phyloP scores from a whole-genome alignment of 2,888 invertebrate genomes.

The Protodeltote pygarga region DNA sequence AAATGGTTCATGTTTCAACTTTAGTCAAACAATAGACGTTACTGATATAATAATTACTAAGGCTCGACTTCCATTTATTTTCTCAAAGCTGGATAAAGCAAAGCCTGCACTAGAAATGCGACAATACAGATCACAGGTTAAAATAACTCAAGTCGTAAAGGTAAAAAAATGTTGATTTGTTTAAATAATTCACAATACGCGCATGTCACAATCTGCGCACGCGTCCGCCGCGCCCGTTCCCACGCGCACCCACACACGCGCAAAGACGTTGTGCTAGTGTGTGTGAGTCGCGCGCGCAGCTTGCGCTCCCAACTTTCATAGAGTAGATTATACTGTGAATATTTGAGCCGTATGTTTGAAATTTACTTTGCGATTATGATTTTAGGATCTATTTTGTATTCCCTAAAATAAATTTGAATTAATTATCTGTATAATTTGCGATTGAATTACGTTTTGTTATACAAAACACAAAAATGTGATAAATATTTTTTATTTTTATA shows the following conservation, averaged over 20 bases:
- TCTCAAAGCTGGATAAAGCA: too few species aligned
- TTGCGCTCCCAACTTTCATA: constrained; percentile 63
- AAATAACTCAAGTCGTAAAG: constrained; percentile 55
- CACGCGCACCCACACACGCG: constrained; percentile 76
- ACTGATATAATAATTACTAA: too few species aligned
- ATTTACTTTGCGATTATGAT: constrained; percentile 14
- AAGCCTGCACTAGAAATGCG: not conserved
- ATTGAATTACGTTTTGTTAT: too few species aligned
- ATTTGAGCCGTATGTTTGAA: constrained; percentile 7
- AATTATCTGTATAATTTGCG: not conserved
- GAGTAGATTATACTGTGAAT: constrained; percentile 51
- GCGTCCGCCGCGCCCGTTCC: constrained; percentile 81
- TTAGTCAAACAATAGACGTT: too few species aligned
- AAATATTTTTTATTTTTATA: constrained; percentile 12
- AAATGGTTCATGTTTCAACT: too few species aligned
- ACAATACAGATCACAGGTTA: constrained; percentile 7
- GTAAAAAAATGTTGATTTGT: constrained; percentile 49
- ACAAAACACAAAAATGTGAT: constrained; percentile 22
- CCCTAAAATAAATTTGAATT: not conserved
- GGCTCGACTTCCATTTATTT: too few species aligned
- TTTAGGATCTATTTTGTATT: not conserved
- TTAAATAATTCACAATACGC: constrained; percentile 76
- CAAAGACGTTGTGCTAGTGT: constrained; percentile 42
- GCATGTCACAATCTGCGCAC: constrained; percentile 80
- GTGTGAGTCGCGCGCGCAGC: constrained; percentile 74